phyloP scores from a whole-genome alignment of 2,797 vertebrate genomes.

The Coluber constrictor region DNA sequence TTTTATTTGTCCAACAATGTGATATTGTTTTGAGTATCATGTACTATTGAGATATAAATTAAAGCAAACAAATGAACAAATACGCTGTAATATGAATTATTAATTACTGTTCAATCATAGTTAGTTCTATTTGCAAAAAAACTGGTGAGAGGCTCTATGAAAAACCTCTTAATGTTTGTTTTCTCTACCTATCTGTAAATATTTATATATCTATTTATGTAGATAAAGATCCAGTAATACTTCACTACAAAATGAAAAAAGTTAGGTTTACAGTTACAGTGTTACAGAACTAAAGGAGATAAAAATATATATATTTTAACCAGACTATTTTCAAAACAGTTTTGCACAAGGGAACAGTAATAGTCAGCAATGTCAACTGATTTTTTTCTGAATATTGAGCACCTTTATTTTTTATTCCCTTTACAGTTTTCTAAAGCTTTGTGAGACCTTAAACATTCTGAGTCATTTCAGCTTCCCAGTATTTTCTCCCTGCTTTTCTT shows the following conservation, averaged over 20 bases:
- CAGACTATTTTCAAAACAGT: constrained; percentile 4
- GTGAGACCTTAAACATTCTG: not conserved
- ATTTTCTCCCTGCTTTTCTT: not conserved
- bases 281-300: not conserved
- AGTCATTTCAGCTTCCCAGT: constrained; percentile 4
- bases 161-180: not conserved
- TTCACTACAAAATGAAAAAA: not conserved
- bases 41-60: not conserved
- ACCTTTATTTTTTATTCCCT: constrained; percentile 15
- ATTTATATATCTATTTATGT: not conserved
- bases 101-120: not conserved
- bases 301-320: not conserved
- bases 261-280: not conserved
- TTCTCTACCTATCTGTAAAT: not conserved
- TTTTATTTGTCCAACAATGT: not conserved
- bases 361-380: constrained; percentile 3
- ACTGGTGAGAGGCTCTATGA: not conserved
- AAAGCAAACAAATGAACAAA: not conserved
- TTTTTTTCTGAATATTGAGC: not conserved
- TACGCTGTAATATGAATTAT: not conserved
- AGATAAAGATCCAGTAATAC: not conserved
- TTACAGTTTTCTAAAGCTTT: not conserved
- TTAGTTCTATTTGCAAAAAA: not conserved
- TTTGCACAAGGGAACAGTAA: constrained; percentile 12
- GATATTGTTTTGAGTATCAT: not conserved